Evolutionary conservation across 2,888 invertebrate species (phyloP), one percentile per base, ranked within the genome.

Genomic region (Macrophya annulata): DNA sequence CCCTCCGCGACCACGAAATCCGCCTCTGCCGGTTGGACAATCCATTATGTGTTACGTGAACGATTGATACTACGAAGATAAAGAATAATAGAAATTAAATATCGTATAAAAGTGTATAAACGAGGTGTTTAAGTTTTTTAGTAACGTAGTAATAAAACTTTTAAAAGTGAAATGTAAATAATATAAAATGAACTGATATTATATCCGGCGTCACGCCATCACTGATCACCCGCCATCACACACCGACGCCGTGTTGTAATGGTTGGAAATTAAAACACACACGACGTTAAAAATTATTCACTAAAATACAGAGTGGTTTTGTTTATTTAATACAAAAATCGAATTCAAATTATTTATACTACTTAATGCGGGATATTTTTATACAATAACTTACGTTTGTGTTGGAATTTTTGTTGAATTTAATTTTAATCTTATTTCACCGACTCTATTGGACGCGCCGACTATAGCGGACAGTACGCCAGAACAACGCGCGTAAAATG

Each of bases 401-500:
- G 21, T 21, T 40, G 21, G 21, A 31, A 31, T 2, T 21, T 62
- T 81, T 62, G 15, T 77, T 77, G 31, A 9, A 62, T 43, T 51
- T 31, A 77, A 31, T 77, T 77, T 2, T 71, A 12, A 86, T 87
- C 9, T 48, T 17, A 37, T 37, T 4, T 37, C 86, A 86, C 87
- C 87, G 87, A 88, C 85, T 55, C 86, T 1, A 31, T 31, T 84
- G 87, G 87, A 88, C 88, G 90, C 89, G 89, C 90, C 88, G 89
- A 90, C 68, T 48, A 8, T 85, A 81, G 86, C 85, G 85, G 86
- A 87, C 88, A n/a, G n/a, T n/a, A n/a, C n/a, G n/a, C 87, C 31
- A 31, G 88, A 87, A 87, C 68, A 87, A 87, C 87, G 87, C 88
- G 88, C 88, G 83, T 1, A 92, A 92, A 92, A 92, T 92, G 92